Percentiles rank a stretch among this genome's conserved stretches.
These are phyloP conservation scores for Mungos mungo DNA, from an alignment of 2,113 vertebrate species.

Conservation along the genomic window DNA sequence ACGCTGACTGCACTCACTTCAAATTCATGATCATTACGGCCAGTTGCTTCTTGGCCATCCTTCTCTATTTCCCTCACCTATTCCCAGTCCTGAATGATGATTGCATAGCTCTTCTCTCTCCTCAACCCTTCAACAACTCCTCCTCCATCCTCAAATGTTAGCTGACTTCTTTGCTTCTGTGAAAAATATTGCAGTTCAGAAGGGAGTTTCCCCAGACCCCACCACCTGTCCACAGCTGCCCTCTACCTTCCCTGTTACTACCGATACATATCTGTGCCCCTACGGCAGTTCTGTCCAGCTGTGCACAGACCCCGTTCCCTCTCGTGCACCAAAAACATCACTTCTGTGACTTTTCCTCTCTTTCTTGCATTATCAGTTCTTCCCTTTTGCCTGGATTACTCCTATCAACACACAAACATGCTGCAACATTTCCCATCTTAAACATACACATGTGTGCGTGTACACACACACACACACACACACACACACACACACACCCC, in stretches of 20 bases:
- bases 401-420: background rate
- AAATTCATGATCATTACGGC: background rate
- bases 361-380: background rate
- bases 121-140: background rate
- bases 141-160: background rate
- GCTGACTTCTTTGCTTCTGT: background rate
- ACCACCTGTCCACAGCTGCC: background rate
- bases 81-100: background rate
- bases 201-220: background rate
- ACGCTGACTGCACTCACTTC: background rate
- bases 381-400: background rate
- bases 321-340: background rate
- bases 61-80: background rate
- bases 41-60: background rate
- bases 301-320: background rate
- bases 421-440: background rate
- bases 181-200: background rate
- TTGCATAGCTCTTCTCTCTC: background rate
- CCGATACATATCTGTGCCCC: background rate
- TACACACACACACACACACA: accelerated
- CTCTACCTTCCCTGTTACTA: background rate
- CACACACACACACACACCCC: too few relatives aligned
- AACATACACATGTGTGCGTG: background rate
- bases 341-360: background rate
- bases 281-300: background rate